Percentiles rank a stretch among this genome's conserved stretches.
phyloP scores from a whole-genome alignment of 2,113 vertebrate genomes.

The Pseudonaja textilis region DNA sequence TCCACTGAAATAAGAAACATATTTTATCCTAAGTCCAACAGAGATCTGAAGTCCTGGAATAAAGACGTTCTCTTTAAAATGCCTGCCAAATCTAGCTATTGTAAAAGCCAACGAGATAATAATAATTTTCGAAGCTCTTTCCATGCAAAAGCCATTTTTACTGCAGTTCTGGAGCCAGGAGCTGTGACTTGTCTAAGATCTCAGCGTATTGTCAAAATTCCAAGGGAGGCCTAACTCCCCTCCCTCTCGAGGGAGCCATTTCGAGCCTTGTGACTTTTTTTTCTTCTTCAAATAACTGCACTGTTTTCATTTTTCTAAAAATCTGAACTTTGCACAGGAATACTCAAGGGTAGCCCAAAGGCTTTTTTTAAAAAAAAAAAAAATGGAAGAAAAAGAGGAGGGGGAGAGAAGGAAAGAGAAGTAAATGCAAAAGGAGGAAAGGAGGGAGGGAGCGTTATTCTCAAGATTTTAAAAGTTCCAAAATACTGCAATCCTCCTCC shows the following conservation, averaged over 20 bases:
- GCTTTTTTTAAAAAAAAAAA: background rate
- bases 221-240: background rate
- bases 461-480: background rate
- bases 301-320: background rate
- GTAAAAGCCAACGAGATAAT: background rate
- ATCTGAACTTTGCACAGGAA: background rate
- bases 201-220: slow-evolving; percentile 11
- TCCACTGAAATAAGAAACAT: background rate
- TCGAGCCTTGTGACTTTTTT: background rate
- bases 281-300: background rate
- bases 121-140: slow-evolving; percentile 2
- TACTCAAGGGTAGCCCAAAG: background rate
- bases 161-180: slow-evolving; percentile 3
- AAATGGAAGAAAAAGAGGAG: background rate
- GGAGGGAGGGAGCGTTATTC: background rate
- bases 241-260: background rate
- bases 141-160: background rate
- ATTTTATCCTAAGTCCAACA: background rate
- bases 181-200: background rate
- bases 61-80: slow-evolving; percentile 2
- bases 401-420: background rate
- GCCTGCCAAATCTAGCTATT: slow-evolving; percentile 1
- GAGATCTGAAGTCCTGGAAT: background rate
- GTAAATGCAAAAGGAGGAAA: background rate
- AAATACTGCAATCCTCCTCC: background rate